Percentiles rank a stretch among this genome's conserved stretches.
Evolutionary conservation across 2,113 vertebrate genomes (phyloP).

Genomic region (Glaucomys volans): DNA sequence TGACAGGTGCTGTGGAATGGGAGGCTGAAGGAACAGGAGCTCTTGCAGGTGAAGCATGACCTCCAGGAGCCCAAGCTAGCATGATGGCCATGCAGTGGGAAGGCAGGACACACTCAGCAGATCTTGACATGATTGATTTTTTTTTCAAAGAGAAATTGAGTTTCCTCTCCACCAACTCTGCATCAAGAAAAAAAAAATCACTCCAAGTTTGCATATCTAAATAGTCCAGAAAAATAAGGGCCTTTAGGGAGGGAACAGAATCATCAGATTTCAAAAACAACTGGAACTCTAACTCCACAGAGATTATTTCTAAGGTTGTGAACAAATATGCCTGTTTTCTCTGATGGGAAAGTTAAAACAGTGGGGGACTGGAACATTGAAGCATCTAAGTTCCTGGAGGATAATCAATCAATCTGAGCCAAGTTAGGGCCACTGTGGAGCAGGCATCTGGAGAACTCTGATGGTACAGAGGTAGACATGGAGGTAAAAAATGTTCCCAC

Average conservation of each 20-base stretch:
- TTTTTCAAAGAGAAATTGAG: background rate
- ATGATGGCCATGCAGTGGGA: background rate
- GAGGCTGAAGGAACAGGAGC: background rate
- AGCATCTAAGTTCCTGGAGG: background rate
- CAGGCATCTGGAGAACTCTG: background rate
- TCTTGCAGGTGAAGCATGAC: background rate
- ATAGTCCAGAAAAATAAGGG: background rate
- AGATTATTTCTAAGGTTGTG: background rate
- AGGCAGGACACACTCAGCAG: background rate
- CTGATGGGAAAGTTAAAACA: background rate
- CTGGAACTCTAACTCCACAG: background rate
- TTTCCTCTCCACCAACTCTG: rapidly evolving
- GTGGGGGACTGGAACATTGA: background rate
- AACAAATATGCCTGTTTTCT: background rate
- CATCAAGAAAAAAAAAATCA: background rate
- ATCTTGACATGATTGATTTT: background rate
- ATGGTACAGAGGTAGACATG: background rate
- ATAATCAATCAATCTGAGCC: background rate
- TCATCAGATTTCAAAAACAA: background rate
- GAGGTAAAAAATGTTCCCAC: background rate
- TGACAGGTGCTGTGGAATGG: background rate
- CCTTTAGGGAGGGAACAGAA: background rate
- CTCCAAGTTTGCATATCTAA: background rate
- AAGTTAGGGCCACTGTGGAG: background rate
- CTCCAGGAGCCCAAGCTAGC: background rate